phyloP scores from a whole-genome alignment of 2,888 invertebrate species.

The Drosophila ezoana region DNA sequence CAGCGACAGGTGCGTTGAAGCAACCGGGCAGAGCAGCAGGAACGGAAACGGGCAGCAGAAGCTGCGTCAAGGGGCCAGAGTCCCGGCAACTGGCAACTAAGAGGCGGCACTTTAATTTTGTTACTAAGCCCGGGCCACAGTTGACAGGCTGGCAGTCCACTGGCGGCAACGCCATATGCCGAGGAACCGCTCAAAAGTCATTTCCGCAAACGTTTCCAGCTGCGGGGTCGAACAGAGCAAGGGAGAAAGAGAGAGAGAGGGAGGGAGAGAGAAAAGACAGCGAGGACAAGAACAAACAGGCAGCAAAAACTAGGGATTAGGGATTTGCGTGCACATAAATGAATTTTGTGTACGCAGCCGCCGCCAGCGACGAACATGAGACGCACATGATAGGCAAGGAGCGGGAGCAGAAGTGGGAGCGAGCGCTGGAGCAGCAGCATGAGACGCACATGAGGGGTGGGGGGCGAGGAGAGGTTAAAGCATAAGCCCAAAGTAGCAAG shows the following conservation, averaged over 20 bases:
- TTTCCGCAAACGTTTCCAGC: slow-evolving; percentile 79
- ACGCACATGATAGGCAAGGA: slow-evolving; percentile 25
- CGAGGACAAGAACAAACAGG: slow-evolving; percentile 63
- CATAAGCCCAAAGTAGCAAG: slow-evolving; percentile 25
- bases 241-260: background rate
- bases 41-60: background rate
- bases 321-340: slow-evolving; percentile 80
- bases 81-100: slow-evolving; percentile 19
- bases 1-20: slow-evolving; percentile 36
- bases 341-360: slow-evolving; percentile 77
- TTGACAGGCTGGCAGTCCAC: slow-evolving; percentile 42
- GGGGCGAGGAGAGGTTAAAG: background rate
- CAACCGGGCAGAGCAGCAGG: background rate
- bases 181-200: slow-evolving; percentile 79
- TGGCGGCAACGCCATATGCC: slow-evolving; percentile 57
- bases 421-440: slow-evolving; percentile 4
- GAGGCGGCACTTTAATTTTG: slow-evolving; percentile 75
- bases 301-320: slow-evolving; percentile 79
- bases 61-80: slow-evolving; percentile 15
- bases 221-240: slow-evolving; percentile 38
- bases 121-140: slow-evolving; percentile 67
- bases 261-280: slow-evolving; percentile 10
- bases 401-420: slow-evolving; percentile 1
- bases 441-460: background rate
- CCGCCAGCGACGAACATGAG: slow-evolving; percentile 14